Conservation (phyloP, 2,113 vertebrate species). For the Danionella cerebrum region DNA sequence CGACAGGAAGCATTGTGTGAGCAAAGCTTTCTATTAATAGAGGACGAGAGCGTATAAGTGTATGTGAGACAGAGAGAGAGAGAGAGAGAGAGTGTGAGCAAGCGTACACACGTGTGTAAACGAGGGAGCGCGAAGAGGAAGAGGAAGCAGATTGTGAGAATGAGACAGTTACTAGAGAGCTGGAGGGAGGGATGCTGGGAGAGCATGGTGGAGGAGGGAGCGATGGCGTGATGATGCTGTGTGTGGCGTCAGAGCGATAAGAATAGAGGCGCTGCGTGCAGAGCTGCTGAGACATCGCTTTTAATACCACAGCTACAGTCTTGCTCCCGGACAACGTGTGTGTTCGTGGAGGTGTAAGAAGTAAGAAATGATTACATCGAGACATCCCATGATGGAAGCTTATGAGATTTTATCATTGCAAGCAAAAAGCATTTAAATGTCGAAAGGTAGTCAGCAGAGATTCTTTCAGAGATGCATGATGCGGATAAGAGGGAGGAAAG, state of each 20-base stretch:
- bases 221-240: slow-evolving; percentile 66
- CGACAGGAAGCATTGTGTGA: slow-evolving; percentile 55
- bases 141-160: slow-evolving; percentile 56
- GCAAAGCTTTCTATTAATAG: slow-evolving; percentile 60
- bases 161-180: slow-evolving; percentile 65
- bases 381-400: slow-evolving; percentile 15
- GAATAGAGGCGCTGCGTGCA: slow-evolving; percentile 72
- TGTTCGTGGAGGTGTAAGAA: slow-evolving; percentile 23
- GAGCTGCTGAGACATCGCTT: slow-evolving; percentile 61
- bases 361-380: slow-evolving; percentile 11
- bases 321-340: slow-evolving; percentile 38
- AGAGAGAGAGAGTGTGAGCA: slow-evolving; percentile 10
- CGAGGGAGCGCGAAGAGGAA: slow-evolving; percentile 37
- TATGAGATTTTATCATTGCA: slow-evolving; percentile 28
- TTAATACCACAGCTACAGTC: slow-evolving; percentile 62
- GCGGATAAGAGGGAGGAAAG: background rate
- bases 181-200: slow-evolving; percentile 54
- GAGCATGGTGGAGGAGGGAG: slow-evolving; percentile 62
- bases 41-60: slow-evolving; percentile 42
- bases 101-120: slow-evolving; percentile 9
- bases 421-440: background rate
- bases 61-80: background rate
- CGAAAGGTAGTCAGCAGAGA: background rate
- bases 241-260: slow-evolving; percentile 72
- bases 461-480: background rate